Evolutionary conservation across 2,797 vertebrate species (phyloP).

Genomic region (Dipus sagitta): DNA sequence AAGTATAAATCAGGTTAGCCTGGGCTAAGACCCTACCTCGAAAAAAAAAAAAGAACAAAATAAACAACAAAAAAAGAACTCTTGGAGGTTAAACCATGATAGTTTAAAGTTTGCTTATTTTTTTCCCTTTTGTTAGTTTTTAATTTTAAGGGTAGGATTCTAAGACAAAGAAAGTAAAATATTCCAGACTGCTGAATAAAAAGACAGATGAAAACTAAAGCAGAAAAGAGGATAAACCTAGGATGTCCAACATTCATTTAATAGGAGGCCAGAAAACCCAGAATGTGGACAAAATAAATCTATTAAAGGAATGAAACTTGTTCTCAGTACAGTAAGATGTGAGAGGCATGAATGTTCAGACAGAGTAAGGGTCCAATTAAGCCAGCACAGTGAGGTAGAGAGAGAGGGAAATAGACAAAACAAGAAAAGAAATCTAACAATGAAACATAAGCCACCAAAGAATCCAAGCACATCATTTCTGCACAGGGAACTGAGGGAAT

Average conservation of each 20-base stretch:
- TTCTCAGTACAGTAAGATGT: neutral
- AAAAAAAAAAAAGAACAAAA: too few relatives aligned
- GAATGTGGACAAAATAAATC: neutral
- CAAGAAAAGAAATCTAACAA: neutral
- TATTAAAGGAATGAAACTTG: neutral
- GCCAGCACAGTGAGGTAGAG: neutral
- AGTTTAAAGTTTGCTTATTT: neutral
- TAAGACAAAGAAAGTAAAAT: conserved; percentile 42
- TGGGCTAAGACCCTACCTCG: too few relatives aligned
- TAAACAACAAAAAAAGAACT: neutral
- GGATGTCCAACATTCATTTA: conserved; percentile 18
- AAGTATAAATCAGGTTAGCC: too few relatives aligned
- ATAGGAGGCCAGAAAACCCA: neutral
- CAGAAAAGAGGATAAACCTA: conserved; percentile 32
- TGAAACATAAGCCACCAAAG: neutral
- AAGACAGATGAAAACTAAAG: neutral
- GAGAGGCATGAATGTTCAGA: neutral
- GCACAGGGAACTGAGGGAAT: too few relatives aligned
- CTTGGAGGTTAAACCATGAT: neutral
- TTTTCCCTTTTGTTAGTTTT: neutral
- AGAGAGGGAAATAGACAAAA: neutral
- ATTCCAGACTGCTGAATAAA: conserved; percentile 22
- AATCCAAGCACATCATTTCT: neutral
- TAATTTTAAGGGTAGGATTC: neutral
- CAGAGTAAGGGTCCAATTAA: neutral